These are phyloP conservation scores for Coendou prehensilis DNA, from an alignment of 2,797 vertebrate species.

Conservation along the genomic window DNA sequence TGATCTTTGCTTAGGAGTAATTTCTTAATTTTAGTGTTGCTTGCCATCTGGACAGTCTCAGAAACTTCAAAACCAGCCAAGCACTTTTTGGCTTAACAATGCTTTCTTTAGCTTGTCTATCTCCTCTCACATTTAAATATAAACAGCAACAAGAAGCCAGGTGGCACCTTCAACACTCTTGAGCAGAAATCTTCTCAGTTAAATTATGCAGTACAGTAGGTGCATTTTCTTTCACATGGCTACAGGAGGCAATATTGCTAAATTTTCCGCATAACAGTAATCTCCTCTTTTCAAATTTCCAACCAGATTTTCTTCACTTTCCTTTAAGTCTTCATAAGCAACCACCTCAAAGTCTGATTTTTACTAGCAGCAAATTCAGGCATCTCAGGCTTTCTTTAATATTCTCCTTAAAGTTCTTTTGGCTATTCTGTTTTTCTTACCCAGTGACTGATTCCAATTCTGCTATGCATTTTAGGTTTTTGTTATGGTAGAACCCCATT, in stretches of 20 bases:
- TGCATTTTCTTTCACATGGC: background rate
- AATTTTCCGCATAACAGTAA: background rate
- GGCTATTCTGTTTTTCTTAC: background rate
- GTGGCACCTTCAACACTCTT: background rate
- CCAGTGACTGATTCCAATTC: background rate
- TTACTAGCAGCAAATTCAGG: background rate
- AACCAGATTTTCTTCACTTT: background rate
- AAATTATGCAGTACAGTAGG: background rate
- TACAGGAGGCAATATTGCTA: background rate
- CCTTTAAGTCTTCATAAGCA: background rate
- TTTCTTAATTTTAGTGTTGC: slow-evolving; percentile 35
- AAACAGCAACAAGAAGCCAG: background rate
- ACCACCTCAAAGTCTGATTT: background rate
- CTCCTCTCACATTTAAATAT: background rate
- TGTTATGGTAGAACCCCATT: background rate
- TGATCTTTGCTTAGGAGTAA: background rate
- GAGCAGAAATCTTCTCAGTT: background rate
- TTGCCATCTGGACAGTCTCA: background rate
- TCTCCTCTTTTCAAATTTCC: background rate
- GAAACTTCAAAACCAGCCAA: slow-evolving; percentile 21
- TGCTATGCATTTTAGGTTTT: background rate
- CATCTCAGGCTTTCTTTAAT: background rate
- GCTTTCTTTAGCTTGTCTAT: background rate
- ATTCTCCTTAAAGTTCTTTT: background rate
- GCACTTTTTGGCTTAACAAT: background rate